Evolutionary conservation across 2,888 invertebrate species (phyloP), one percentile per base, ranked within the genome.

Genomic region (Nowickia ferox): DNA sequence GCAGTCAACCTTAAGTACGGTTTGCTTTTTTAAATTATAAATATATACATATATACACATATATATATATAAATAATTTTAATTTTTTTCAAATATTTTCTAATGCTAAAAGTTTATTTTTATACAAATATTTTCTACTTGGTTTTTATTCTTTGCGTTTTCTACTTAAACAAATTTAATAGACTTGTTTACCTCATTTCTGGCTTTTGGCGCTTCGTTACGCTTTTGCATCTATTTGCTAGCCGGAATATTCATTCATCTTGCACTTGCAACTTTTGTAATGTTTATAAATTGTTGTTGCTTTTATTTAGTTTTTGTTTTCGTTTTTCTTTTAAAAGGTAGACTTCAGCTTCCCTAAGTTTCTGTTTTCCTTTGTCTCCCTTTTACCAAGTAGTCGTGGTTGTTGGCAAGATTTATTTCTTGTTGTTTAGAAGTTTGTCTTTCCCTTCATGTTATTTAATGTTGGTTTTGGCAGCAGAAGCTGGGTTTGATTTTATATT

Each of bases 371-470:
- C 11, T 38, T 15, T 6, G 9, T 15, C 2, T 44, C 10, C 22
- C 59, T 30, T 8, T 8, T 38, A 17, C 17, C 46, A 42, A 65
- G 4, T 44, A 69, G 38, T 19, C 53, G 2, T 44, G 53, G 44
- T 30, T 44, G 55, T 40, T 63, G 55, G 22, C 5, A 84, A 80
- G 80, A 84, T 84, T 80, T 84, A 84, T 84, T 79, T 75, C 65
- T 84, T 71, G 71, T 84, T 84, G 79, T 80, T 84, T 76, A 76
- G 71, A 59, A 69, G 53, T 75, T 74, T 57, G 74, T 80, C 11
- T 48, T 30, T 30, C n/a, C 6, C 22, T n/a, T 40, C 5, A 11
- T 30, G 68, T 30, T 76, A 19, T 79, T 79, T 69, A 63, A 19
- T 53, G 19, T 44, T 10, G 44, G 15, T 63, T 69, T 79, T 69